Evolutionary conservation across 2,797 vertebrate genomes (phyloP).

Genomic region (Semotilus atromaculatus): DNA sequence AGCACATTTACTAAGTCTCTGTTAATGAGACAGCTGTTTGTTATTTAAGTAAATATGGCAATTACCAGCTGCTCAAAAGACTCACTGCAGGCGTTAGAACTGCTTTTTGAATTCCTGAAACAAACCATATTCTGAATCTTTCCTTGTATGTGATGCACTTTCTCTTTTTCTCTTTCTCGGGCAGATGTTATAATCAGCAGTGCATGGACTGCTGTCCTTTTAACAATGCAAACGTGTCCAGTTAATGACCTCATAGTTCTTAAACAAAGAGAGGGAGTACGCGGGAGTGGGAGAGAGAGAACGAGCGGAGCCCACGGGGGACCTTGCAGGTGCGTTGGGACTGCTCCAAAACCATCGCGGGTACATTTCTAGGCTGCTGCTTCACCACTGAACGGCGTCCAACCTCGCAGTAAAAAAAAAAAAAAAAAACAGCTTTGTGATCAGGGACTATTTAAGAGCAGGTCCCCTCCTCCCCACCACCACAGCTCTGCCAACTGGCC

Average conservation of each 20-base stretch:
- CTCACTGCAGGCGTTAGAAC: conserved; percentile 43
- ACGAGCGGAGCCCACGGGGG: conserved; percentile 56
- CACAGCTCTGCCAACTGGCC: conserved; percentile 48
- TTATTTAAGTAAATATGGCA: conserved; percentile 58
- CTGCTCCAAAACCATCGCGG: conserved; percentile 64
- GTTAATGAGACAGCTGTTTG: conserved; percentile 61
- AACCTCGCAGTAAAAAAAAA: conserved; percentile 54
- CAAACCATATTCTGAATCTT: conserved; percentile 32
- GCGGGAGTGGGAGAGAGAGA: conserved; percentile 18
- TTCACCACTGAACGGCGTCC: conserved; percentile 62
- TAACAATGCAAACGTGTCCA: conserved; percentile 68
- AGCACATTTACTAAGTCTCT: conserved; percentile 56
- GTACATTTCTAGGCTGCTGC: conserved; percentile 64
- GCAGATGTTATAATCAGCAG: conserved; percentile 46
- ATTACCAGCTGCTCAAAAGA: conserved; percentile 55
- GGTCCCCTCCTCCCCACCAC: conserved; percentile 43
- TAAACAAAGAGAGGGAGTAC: conserved; percentile 59
- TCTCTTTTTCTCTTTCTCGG: conserved; percentile 3
- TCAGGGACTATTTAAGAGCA: conserved; percentile 59
- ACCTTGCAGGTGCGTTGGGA: conserved; percentile 75
- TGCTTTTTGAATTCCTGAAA: conserved; percentile 30
- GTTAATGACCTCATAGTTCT: conserved; percentile 71
- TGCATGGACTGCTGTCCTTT: conserved; percentile 50
- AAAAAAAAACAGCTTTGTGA: conserved; percentile 46
- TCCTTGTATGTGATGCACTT: conserved; percentile 22